A percentile compares a stretch with the other conserved stretches of the same genome.
Evolutionary conservation across 2,888 invertebrate genomes (phyloP).

Genomic region (Limnephilus marmoratus): DNA sequence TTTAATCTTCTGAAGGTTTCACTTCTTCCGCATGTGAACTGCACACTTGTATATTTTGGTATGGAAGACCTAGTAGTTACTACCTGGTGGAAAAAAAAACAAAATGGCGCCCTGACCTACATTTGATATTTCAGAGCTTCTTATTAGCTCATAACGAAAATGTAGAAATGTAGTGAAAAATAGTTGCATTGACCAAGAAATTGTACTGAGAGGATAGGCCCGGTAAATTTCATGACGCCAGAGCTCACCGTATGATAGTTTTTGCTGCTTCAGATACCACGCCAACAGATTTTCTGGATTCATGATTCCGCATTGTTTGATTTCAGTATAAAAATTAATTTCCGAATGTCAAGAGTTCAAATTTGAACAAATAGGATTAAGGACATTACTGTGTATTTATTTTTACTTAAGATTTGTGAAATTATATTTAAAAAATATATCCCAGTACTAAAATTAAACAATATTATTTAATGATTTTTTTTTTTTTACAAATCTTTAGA

Average conservation of each 20-base stretch:
- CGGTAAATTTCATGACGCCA: background rate
- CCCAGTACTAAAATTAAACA: background rate
- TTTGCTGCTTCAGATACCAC: background rate
- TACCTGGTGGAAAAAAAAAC: background rate
- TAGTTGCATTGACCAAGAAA: background rate
- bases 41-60: background rate
- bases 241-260: background rate
- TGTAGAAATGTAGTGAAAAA: background rate
- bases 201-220: background rate
- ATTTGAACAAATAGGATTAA: background rate
- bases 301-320: background rate
- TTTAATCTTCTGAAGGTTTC: too few relatives aligned
- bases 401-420: constrained; percentile 2
- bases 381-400: background rate
- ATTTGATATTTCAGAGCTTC: background rate
- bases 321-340: background rate
- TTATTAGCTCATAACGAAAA: background rate
- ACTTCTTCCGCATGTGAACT: too few relatives aligned
- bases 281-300: background rate
- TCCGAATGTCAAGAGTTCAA: background rate
- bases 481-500: background rate
- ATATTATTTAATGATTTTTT: background rate
- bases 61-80: background rate
- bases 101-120: background rate
- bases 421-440: background rate